Conservation (phyloP, 2,797 vertebrate genomes). For the Tapirus indicus region DNA sequence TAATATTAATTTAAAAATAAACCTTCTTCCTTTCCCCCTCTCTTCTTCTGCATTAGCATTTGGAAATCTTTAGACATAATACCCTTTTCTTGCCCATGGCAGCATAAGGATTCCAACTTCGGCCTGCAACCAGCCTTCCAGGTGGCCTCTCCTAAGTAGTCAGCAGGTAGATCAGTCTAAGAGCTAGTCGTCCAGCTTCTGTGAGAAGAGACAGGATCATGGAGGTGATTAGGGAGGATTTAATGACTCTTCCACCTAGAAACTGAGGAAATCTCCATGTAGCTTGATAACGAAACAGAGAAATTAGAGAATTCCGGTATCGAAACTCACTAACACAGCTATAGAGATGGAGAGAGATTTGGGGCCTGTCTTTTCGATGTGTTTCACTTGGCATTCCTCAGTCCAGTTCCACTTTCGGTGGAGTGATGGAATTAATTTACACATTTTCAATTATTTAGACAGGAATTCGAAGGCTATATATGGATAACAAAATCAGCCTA, state of each 20-base stretch:
- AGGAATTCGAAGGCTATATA: not conserved
- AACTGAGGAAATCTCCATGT: not conserved
- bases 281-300: not conserved
- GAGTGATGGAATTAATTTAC: not conserved
- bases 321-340: not conserved
- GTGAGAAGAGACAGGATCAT: not conserved
- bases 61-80: not conserved
- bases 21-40: not conserved
- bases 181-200: not conserved
- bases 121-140: not conserved
- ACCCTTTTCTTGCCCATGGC: not conserved
- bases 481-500: not conserved
- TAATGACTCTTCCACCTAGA: not conserved
- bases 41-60: not conserved
- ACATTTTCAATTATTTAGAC: not conserved
- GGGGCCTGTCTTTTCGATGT: not conserved
- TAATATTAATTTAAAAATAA: not conserved
- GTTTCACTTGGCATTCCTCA: not conserved
- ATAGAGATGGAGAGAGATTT: not conserved
- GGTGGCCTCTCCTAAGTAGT: not conserved
- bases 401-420: not conserved
- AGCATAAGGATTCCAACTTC: accelerated
- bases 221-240: not conserved
- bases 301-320: not conserved
- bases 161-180: not conserved